Percentiles rank a stretch among this genome's conserved stretches.
These are phyloP conservation scores for Petrolisthes manimaculis DNA, from an alignment of 2,888 invertebrate genomes.

Conservation along the genomic window DNA sequence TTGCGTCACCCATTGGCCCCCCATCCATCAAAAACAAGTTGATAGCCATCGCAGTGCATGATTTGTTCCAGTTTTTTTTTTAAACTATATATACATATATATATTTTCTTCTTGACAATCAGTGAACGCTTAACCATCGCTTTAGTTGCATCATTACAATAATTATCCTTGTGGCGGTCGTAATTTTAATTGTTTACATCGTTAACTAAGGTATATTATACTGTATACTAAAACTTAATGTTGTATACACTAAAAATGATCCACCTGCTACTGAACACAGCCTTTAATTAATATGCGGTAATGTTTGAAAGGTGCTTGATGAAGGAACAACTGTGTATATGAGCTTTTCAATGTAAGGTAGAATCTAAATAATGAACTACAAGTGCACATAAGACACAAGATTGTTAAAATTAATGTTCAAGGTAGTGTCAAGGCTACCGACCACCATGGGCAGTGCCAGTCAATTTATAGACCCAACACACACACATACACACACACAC, in stretches of 20 bases:
- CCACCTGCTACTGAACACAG: too few species aligned
- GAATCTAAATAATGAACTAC: too few species aligned
- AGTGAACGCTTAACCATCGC: neutral
- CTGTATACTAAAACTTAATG: neutral
- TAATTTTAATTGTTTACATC: neutral
- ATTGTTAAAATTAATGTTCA: too few species aligned
- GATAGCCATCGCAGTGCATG: neutral
- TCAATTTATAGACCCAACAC: neutral
- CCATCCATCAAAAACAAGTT: slow-evolving; percentile 17
- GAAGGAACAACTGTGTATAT: too few species aligned
- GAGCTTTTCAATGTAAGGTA: too few species aligned
- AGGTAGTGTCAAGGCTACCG: too few species aligned
- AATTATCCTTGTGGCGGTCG: neutral
- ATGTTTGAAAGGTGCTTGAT: too few species aligned
- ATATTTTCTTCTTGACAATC: neutral
- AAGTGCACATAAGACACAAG: too few species aligned
- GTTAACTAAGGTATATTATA: neutral
- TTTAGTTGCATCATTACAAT: neutral
- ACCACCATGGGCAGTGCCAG: too few species aligned
- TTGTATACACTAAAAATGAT: too few species aligned
- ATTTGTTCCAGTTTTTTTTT: neutral
- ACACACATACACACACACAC: neutral
- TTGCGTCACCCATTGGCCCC: neutral
- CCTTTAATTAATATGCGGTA: too few species aligned
- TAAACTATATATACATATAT: neutral